Evolutionary conservation across 2,797 vertebrate species (phyloP), one percentile per base, ranked within the genome.

Genomic region (Scolopax rusticola): DNA sequence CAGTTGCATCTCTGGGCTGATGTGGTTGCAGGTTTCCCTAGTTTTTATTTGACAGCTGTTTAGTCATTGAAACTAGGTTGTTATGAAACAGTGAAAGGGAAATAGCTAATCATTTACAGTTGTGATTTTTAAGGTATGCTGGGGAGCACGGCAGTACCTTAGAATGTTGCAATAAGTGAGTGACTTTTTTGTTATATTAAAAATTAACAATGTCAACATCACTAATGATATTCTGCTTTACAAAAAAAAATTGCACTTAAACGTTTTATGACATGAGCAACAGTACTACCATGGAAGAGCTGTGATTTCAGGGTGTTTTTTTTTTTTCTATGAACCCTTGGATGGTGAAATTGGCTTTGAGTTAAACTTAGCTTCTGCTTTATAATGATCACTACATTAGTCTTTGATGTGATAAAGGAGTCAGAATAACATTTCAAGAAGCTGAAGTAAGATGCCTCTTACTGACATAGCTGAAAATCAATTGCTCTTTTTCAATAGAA

Each of bases 371-470:
- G 32, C 36, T 91, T 25, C 45, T 88, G 40, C 38, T 54, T 85
- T 73, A 25, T 73, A 59, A 74, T 28, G 43, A 67, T 90, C 51
- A 36, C 7, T 90, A 50, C 30, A 23, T 86, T 78, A 45, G 32
- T 91, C 76, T 93, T 95, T 93, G 71, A 36, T 89, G 70, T 57
- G n/a, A 86, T 74, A 74, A 91, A 76, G 86, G 69, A 94, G 47
- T 86, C 64, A 71, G 73, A 79, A 30, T 65, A 61, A 54, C 7
- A 15, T 74, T 88, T 93, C 53, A 89, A 77, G 70, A 60, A 60
- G 75, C 53, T 93, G 48, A 78, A 93, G 71, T n/a, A 77, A 77
- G 53, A 60, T 65, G 63, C 30, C 83, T 93, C 63, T 71, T 85
- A 68, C 75, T 93, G 85, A 77, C 57, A 8, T 64, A 77, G 71